These are phyloP conservation scores for Aramus guarauna DNA, from an alignment of 2,113 vertebrate species.

Conservation along the genomic window DNA sequence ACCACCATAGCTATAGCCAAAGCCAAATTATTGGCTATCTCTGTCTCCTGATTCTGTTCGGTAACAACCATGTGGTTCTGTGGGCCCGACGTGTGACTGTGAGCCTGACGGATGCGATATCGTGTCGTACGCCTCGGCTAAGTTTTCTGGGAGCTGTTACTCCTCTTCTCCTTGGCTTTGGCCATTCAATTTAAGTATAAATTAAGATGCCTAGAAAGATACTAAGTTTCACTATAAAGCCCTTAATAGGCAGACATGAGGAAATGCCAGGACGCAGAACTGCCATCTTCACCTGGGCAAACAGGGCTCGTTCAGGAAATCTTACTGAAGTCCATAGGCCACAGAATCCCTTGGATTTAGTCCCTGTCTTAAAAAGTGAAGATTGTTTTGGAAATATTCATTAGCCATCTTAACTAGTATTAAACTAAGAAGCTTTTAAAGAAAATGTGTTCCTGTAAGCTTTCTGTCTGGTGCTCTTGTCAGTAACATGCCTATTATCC, in stretches of 20 bases:
- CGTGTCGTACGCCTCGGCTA: not conserved
- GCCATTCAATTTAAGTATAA: not conserved
- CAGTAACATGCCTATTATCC: not conserved
- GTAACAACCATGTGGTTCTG: not conserved
- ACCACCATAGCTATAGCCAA: not conserved
- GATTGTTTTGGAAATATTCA: not conserved
- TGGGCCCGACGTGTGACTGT: not conserved
- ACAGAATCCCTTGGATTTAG: not conserved
- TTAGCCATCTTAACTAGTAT: not conserved
- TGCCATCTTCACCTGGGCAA: not conserved
- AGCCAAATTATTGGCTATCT: not conserved
- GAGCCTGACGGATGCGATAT: rapidly evolving
- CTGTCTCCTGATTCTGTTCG: not conserved
- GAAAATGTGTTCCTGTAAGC: not conserved
- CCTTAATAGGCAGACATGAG: not conserved
- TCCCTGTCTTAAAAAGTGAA: not conserved
- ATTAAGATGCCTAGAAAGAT: not conserved
- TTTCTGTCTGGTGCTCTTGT: not conserved
- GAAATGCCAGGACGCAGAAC: not conserved
- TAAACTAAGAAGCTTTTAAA: not conserved
- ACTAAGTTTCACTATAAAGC: not conserved
- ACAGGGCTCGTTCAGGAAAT: not conserved
- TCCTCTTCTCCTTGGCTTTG: not conserved
- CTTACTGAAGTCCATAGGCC: not conserved
- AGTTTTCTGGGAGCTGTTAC: not conserved